A percentile compares a stretch with the other conserved stretches of the same genome.
Evolutionary conservation across 2,113 vertebrate species (phyloP).

Genomic region (Neotoma lepida): DNA sequence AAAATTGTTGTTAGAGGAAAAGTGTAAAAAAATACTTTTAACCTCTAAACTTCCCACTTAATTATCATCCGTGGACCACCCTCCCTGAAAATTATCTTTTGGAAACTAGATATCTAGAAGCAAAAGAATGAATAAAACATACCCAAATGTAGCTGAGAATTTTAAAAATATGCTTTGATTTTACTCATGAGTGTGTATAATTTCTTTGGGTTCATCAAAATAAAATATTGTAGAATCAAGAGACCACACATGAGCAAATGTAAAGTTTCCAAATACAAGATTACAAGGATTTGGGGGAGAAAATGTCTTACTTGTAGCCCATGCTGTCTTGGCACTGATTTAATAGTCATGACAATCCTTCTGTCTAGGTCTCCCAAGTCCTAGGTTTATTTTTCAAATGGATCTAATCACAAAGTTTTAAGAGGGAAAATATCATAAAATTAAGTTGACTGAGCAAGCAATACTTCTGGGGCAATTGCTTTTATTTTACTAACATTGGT

Average conservation of each 20-base stretch:
- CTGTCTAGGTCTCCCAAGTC: not conserved
- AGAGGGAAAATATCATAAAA: conserved; percentile 4
- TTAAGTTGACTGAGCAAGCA: conserved; percentile 7
- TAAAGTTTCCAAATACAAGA: conserved; percentile 3
- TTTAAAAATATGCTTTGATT: not conserved
- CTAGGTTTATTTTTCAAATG: not conserved
- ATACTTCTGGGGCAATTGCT: conserved; percentile 51
- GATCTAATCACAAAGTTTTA: not conserved
- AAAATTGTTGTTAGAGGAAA: not conserved
- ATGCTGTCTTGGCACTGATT: not conserved
- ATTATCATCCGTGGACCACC: not conserved
- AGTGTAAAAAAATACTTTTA: not conserved
- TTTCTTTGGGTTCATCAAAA: not conserved
- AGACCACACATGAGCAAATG: not conserved
- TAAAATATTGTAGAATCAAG: conserved; percentile 44
- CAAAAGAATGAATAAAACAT: not conserved
- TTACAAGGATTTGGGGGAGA: not conserved
- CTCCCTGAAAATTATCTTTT: not conserved
- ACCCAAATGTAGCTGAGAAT: not conserved
- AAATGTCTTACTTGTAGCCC: not conserved
- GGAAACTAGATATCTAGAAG: not conserved
- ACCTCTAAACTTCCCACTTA: not conserved
- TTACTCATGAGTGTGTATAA: not conserved
- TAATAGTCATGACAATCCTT: not conserved
- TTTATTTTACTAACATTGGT: conserved; percentile 51